Percentiles rank a stretch among this genome's conserved stretches.
Conservation (phyloP, 2,888 invertebrate species). For the Rotaria socialis region DNA sequence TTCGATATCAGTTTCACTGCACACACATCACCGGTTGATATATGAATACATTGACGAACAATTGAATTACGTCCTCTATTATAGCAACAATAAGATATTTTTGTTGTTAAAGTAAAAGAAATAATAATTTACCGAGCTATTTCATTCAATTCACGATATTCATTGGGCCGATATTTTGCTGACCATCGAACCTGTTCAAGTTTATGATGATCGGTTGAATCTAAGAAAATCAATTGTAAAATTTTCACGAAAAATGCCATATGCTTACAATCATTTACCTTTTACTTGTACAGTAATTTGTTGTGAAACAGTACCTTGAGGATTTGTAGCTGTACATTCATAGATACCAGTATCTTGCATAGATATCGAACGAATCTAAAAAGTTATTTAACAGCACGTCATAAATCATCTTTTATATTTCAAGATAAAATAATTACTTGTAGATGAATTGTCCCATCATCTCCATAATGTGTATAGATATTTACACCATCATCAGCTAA, state of each 20-base stretch:
- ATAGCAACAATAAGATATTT: background rate
- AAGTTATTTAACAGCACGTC: too few relatives aligned
- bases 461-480: background rate
- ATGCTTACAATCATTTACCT: background rate
- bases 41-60: constrained; percentile 22
- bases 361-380: background rate
- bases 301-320: constrained; percentile 20
- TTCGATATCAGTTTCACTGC: background rate
- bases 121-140: background rate
- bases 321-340: constrained; percentile 24
- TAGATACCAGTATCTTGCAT: background rate
- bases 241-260: too few relatives aligned
- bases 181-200: constrained; percentile 17
- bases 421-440: background rate
- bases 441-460: background rate
- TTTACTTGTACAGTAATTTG: background rate
- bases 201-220: background rate
- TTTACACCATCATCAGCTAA: background rate
- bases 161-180: background rate
- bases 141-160: constrained; percentile 32
- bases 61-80: constrained; percentile 10
- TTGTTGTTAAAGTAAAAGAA: background rate
- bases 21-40: background rate
- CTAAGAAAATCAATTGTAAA: background rate
- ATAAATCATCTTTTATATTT: background rate